Evolutionary conservation across 2,888 invertebrate genomes (phyloP), one percentile per base, ranked within the genome.

Genomic region (Uloborus plumipes): DNA sequence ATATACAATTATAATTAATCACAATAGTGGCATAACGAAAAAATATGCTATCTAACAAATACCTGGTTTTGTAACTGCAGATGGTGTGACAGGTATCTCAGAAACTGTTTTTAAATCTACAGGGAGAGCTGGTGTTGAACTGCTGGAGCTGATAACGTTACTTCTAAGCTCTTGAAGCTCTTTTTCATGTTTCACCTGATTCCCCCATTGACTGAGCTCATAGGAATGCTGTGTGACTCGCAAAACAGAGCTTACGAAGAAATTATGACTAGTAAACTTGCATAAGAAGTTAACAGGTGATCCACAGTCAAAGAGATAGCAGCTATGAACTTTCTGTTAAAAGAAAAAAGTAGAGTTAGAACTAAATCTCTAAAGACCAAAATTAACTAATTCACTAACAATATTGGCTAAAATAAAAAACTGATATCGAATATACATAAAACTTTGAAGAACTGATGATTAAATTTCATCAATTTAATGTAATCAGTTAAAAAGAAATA

Each of bases 271-370:
- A 1, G 96, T 95, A 89, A 97, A 97, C 91, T 95, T 95, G 90
- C 97, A 97, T 88, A 95, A 94, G 50, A 85, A 85, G 13, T 83
- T 72, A 18, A 80, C 74, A 0, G 95, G 93, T 7, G 95, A 93
- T 1, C 97, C 96, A 89, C 97, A 97, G 89, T 94, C 93, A 89
- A 97, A 97, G 86, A 97, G 91, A 89, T 96, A 97, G 89, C 96
- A 97, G 88, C 95, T 95, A 84, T 95, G 95, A 62, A 59, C 13
- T 18, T 14, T 55, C 55, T 55, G 53, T 53, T 2, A 55, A 55
- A 55, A 7, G 1, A 15, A 55, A 55, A 15, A 55, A 55, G 55
- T 15, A 55, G 18, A 55, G 2, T 55, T 15, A 39, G 39, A 2
- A 39, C 3, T 39, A 9, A 7, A 39, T 39, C 11, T 39, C 39